Percentiles rank a stretch among this genome's conserved stretches.
Conservation (phyloP, 2,797 vertebrate genomes). For the Sciurus vulgaris region DNA sequence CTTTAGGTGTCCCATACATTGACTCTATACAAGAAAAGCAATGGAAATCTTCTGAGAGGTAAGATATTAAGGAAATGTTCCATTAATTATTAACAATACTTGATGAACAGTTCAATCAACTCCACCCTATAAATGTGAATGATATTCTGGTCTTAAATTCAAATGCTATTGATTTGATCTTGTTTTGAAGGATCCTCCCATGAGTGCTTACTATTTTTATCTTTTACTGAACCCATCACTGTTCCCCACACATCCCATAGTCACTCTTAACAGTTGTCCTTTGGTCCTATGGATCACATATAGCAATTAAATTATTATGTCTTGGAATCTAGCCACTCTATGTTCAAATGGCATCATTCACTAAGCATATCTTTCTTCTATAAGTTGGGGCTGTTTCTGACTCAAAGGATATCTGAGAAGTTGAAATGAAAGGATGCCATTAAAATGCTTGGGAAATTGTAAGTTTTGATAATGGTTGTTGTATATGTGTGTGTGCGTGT, state of each 20-base stretch:
- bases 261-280: neutral
- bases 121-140: neutral
- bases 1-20: neutral
- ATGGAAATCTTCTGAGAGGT: neutral
- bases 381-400: neutral
- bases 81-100: conserved; percentile 51
- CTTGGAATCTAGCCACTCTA: neutral
- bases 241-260: neutral
- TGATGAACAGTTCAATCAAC: neutral
- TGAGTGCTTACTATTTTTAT: neutral
- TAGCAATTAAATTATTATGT: neutral
- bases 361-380: neutral
- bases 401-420: neutral
- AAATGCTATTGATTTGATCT: neutral
- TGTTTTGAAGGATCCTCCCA: neutral
- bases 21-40: neutral
- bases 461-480: neutral
- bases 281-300: neutral
- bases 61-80: conserved; percentile 3
- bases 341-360: neutral
- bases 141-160: neutral
- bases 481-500: neutral
- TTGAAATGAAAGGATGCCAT: neutral
- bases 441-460: neutral
- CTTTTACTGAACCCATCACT: neutral